phyloP scores from a whole-genome alignment of 1,140 invertebrate species.

The Meloidogyne hapla region DNA sequence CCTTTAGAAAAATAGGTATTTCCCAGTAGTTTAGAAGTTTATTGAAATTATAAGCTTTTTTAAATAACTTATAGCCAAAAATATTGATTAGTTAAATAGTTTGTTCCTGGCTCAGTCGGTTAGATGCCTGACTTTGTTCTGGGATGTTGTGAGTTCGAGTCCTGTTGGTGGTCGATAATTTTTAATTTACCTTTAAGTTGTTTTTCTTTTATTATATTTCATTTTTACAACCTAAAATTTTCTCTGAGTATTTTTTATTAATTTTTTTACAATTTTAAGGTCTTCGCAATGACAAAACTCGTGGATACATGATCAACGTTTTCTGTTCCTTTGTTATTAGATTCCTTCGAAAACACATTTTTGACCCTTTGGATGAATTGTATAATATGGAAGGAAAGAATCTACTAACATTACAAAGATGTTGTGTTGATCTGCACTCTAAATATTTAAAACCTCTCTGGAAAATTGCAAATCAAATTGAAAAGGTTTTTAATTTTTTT shows the following conservation, averaged over 20 bases:
- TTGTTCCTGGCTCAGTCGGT: not conserved
- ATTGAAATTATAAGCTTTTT: too few species aligned
- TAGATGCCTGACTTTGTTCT: not conserved
- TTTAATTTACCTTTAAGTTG: not conserved
- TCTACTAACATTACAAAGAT: slow-evolving; percentile 33
- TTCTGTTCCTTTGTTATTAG: slow-evolving; percentile 33
- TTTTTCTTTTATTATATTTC: not conserved
- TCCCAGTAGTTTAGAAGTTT: too few species aligned
- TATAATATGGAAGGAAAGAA: slow-evolving; percentile 32
- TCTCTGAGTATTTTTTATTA: too few species aligned
- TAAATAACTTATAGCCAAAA: too few species aligned
- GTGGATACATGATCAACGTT: slow-evolving; percentile 35
- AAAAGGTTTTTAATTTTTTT: slow-evolving; percentile 29
- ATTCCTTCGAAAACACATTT: slow-evolving; percentile 29
- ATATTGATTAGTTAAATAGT: not conserved
- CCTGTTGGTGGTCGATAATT: not conserved
- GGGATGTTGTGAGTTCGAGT: too few species aligned
- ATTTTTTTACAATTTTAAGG: slow-evolving; percentile 24
- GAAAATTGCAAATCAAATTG: slow-evolving; percentile 22
- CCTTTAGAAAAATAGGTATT: too few species aligned
- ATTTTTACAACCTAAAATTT: not conserved
- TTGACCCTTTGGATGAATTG: slow-evolving; percentile 17
- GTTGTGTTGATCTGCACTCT: slow-evolving; percentile 18
- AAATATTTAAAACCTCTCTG: slow-evolving; percentile 7
- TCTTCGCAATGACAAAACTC: slow-evolving; percentile 29